Base-by-base conservation (phyloP, 2,797 vertebrate genomes). In the Poecile montanus region DNA sequence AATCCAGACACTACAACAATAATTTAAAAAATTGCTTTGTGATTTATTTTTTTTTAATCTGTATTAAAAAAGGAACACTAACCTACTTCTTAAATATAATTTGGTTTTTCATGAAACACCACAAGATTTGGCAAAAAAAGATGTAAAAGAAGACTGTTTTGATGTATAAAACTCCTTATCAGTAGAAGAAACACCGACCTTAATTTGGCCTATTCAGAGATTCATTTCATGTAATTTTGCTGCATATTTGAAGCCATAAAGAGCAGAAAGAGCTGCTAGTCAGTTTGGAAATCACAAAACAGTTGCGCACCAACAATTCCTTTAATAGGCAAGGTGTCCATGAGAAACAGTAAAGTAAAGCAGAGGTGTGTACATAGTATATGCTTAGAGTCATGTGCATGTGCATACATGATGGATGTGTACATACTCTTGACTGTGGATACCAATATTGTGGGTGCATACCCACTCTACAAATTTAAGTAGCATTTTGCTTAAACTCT, bases 1-100 rank as follows among this genome's bases (percentile, higher is more conserved):
- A 98, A 97, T 97, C 97, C 95, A 97, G 97, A 98, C 97, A 97
- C 93, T 88, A 96, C 96, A 95, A 97, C 90, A 96, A 96, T 94
- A 95, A 95, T 97, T 97, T 88, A 38, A 96, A 97, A 97, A 98
- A 97, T 95, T 85, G 91, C 68, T 83, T 94, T 94, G 91, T 96
- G 96, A 91, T 93, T 93, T 90, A 6, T 87, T 94, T 89, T 82
- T 82, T 36, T 86, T 79, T 4, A 65, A 94, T 95, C 89, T 92
- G 96, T 96, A 67, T 97, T 96, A 86, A 95, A 98, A 97, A 97
- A 97, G 96, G 94, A 97, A 98, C 94, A 97, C 91, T 96, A 95
- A 91, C 95, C 93, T 95, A 96, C 96, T 89, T 96, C 88, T 77
- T 96, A 97, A 97, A 96, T 97, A 97, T 91, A 94, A 77, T 91